These are phyloP conservation scores for Hapalemur alaotrensis DNA, from an alignment of 2,797 vertebrate genomes.

Conservation along the genomic window DNA sequence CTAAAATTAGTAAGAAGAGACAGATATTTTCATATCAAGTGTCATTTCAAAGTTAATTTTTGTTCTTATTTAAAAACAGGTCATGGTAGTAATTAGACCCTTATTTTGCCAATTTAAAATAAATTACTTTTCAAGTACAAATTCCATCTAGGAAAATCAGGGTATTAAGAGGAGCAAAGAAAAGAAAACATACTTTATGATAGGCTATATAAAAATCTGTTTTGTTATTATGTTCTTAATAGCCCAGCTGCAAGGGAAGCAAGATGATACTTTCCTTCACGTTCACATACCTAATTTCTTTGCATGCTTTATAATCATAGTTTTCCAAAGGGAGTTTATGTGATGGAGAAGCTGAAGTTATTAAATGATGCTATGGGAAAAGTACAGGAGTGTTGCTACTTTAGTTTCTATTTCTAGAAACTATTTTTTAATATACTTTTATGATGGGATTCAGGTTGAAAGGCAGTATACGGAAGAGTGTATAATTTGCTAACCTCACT, in stretches of 20 bases:
- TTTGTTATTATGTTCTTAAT: not conserved
- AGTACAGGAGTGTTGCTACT: not conserved
- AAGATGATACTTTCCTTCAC: not conserved
- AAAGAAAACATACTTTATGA: not conserved
- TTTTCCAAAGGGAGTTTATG: not conserved
- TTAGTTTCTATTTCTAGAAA: not conserved
- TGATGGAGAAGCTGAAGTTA: not conserved
- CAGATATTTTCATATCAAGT: constrained; percentile 1
- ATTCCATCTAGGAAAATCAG: not conserved
- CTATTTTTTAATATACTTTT: not conserved
- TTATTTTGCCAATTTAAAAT: not conserved
- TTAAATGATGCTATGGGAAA: not conserved
- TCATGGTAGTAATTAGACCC: not conserved
- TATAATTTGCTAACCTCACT: not conserved
- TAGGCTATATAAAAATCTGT: not conserved
- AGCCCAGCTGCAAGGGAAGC: not conserved
- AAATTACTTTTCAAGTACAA: not conserved
- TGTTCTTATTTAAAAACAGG: not conserved
- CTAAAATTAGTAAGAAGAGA: not conserved
- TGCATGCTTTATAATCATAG: not conserved
- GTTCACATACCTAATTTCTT: not conserved
- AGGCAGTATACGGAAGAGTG: not conserved
- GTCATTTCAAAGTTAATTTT: not conserved
- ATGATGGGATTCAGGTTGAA: not conserved
- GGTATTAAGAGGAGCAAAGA: not conserved